phyloP scores from a whole-genome alignment of 2,888 invertebrate genomes.

The Merodon equestris region DNA sequence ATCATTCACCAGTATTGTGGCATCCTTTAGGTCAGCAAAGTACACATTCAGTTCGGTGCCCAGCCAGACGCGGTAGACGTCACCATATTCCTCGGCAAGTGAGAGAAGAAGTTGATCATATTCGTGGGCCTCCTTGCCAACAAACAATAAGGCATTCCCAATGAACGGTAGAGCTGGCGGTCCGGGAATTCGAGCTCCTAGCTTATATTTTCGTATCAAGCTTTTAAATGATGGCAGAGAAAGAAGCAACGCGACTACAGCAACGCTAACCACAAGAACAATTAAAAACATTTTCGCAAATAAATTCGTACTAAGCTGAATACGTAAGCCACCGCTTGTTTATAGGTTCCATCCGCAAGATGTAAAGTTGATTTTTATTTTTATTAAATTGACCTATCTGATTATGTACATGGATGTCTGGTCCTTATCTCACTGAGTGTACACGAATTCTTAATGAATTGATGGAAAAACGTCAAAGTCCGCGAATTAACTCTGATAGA shows the following conservation, averaged over 20 bases:
- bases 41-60: neutral
- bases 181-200: neutral
- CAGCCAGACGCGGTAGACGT: neutral
- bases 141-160: neutral
- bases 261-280: neutral
- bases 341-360: neutral
- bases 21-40: neutral
- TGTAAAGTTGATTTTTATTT: too few species aligned
- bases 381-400: too few species aligned
- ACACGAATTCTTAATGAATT: too few species aligned
- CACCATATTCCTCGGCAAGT: neutral
- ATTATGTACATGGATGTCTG: too few species aligned
- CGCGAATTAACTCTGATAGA: too few species aligned
- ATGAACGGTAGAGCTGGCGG: neutral
- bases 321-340: neutral
- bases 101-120: neutral
- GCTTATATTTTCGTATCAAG: neutral
- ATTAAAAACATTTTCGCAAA: neutral
- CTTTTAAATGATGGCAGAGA: neutral
- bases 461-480: too few species aligned
- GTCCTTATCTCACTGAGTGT: too few species aligned
- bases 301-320: neutral
- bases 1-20: neutral
- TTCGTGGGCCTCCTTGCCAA: conserved; percentile 2
- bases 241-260: neutral